phyloP scores from a whole-genome alignment of 92 coral and sea anemone genomes.

The Porites cylindrica region DNA sequence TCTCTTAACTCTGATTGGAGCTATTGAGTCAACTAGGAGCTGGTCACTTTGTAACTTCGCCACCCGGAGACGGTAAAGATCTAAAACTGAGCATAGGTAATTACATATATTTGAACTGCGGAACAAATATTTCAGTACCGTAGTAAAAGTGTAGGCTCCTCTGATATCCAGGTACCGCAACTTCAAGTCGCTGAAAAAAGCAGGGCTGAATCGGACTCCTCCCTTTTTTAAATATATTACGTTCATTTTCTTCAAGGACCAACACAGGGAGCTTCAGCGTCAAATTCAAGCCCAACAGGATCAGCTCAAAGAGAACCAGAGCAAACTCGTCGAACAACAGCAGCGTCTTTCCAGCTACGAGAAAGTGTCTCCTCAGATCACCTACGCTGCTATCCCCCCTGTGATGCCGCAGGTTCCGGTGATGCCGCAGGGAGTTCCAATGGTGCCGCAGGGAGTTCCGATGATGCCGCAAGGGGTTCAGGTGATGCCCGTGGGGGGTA shows the following conservation, averaged over 20 bases:
- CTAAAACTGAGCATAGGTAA: too few relatives aligned
- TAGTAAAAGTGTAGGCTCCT: too few relatives aligned
- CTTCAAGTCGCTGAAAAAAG: too few relatives aligned
- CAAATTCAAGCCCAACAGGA: slow-evolving; percentile 94
- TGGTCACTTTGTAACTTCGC: too few relatives aligned
- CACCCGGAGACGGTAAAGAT: too few relatives aligned
- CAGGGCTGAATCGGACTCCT: too few relatives aligned
- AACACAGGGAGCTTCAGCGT: slow-evolving; percentile 78
- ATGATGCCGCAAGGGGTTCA: neutral
- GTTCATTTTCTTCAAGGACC: slow-evolving; percentile 60
- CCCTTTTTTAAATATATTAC: too few relatives aligned
- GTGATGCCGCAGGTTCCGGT: slow-evolving; percentile 58
- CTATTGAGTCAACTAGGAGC: too few relatives aligned
- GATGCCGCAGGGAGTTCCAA: neutral
- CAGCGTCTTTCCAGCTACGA: slow-evolving; percentile 56
- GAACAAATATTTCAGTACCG: too few relatives aligned
- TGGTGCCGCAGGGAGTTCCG: slow-evolving; percentile 18
- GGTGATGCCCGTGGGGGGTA: slow-evolving; percentile 76
- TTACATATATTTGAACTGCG: too few relatives aligned
- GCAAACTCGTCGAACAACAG: slow-evolving; percentile 77
- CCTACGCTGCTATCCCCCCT: slow-evolving; percentile 59
- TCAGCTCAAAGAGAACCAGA: slow-evolving; percentile 74
- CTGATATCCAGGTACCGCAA: too few relatives aligned
- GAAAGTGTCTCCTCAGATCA: slow-evolving; percentile 41
- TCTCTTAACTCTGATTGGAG: too few relatives aligned